Conservation (phyloP, 1,140 invertebrate genomes). For the Ctenoplectra terminalis region DNA sequence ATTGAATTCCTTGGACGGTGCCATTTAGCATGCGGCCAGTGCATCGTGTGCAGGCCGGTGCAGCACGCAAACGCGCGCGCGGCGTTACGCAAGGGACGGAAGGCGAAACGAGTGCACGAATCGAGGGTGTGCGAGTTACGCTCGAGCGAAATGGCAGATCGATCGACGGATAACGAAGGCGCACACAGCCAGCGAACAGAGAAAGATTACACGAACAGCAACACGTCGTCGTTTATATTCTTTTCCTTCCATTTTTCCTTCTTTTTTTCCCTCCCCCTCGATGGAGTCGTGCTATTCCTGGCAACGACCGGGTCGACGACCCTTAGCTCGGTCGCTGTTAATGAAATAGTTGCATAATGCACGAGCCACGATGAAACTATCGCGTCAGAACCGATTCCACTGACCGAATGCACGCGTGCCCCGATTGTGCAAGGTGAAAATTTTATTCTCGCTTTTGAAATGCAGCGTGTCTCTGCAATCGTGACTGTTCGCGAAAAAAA, state of each 20-base stretch:
- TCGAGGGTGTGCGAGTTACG: constrained; percentile 53
- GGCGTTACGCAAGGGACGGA: constrained; percentile 56
- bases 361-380: constrained; percentile 21
- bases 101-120: constrained; percentile 57
- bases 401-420: constrained; percentile 29
- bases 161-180: constrained; percentile 40
- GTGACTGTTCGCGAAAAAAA: too few species aligned
- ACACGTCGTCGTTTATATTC: neutral
- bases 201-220: constrained; percentile 17
- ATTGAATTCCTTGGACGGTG: constrained; percentile 1
- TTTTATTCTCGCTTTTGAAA: too few species aligned
- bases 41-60: constrained; percentile 16
- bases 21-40: neutral
- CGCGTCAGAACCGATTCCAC: constrained; percentile 21
- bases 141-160: constrained; percentile 55
- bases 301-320: constrained; percentile 12
- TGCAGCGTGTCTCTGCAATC: too few species aligned
- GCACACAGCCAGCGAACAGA: constrained; percentile 4
- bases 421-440: constrained; percentile 48
- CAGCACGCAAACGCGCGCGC: constrained; percentile 38
- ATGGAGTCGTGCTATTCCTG: constrained; percentile 3
- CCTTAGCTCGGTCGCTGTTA: constrained; percentile 6
- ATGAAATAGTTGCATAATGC: constrained; percentile 51
- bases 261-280: neutral
- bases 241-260: neutral